Conservation (phyloP, 1,140 invertebrate genomes). For the Brachionus manjavacas region DNA sequence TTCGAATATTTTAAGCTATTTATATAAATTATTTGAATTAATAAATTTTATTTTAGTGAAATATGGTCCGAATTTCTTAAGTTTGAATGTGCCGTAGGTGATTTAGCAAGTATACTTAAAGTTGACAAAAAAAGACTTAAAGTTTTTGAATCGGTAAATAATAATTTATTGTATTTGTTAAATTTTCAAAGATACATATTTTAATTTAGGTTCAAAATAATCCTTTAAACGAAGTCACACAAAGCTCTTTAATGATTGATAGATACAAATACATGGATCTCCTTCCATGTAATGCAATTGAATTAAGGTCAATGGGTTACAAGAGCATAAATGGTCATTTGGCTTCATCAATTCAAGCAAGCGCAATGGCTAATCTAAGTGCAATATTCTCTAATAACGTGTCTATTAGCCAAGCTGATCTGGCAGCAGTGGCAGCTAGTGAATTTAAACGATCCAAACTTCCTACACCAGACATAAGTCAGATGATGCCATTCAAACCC, state of each 20-base stretch:
- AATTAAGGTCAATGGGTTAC: conserved; percentile 69
- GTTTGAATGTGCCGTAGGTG: conserved; percentile 96
- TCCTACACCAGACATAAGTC: conserved; percentile 76
- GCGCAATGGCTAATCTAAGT: not conserved
- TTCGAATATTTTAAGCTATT: too few species aligned
- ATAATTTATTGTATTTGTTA: not conserved
- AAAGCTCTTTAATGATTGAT: conserved; percentile 89
- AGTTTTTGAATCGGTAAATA: not conserved
- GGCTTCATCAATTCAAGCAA: not conserved
- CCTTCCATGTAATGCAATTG: conserved; percentile 81
- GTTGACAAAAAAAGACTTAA: conserved; percentile 82
- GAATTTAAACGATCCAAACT: conserved; percentile 50
- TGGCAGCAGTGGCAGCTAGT: not conserved
- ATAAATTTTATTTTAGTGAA: conserved; percentile 63
- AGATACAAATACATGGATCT: conserved; percentile 89
- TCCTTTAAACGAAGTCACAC: conserved; percentile 71
- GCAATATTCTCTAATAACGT: conserved; percentile 1
- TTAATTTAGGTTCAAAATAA: conserved; percentile 38
- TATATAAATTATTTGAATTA: not conserved
- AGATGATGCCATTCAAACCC: conserved; percentile 91
- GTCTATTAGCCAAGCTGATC: conserved; percentile 1
- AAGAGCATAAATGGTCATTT: conserved; percentile 48
- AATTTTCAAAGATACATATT: not conserved
- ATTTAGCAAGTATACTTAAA: conserved; percentile 91
- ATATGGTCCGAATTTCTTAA: conserved; percentile 97